Conservation (phyloP, 1,140 invertebrate species). For the Drosophila baimaii region DNA sequence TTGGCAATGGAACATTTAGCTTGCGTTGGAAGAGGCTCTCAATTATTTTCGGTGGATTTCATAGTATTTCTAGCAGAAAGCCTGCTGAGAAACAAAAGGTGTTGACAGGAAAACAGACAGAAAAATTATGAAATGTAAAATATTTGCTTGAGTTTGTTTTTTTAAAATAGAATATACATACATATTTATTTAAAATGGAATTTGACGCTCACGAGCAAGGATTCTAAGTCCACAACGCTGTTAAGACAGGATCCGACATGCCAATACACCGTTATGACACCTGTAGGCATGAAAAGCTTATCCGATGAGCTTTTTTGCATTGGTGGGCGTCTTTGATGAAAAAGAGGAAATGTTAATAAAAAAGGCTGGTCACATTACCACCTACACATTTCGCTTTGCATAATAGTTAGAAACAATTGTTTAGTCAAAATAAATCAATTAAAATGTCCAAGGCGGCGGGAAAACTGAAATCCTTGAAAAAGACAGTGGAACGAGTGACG, state of each 20-base stretch:
- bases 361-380: too few relatives aligned
- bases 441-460: conserved; percentile 90
- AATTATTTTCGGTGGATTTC: not conserved
- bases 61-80: not conserved
- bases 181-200: too few relatives aligned
- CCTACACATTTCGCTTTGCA: conserved; percentile 58
- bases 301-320: not conserved
- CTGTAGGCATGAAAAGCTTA: too few relatives aligned
- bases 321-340: not conserved
- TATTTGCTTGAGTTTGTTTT: too few relatives aligned
- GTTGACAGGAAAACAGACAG: not conserved
- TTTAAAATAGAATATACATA: too few relatives aligned
- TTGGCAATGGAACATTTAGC: conserved; percentile 11
- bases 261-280: too few relatives aligned
- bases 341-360: too few relatives aligned
- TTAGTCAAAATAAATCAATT: conserved; percentile 42
- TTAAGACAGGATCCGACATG: too few relatives aligned
- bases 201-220: too few relatives aligned
- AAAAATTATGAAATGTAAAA: not conserved
- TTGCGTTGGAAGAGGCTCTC: not conserved
- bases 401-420: conserved; percentile 47
- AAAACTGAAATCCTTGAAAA: conserved; percentile 88
- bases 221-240: too few relatives aligned
- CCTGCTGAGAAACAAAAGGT: not conserved
- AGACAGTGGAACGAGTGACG: conserved; percentile 89